phyloP scores from a whole-genome alignment of 2,113 vertebrate species.

The Paradoxurus hermaphroditus region DNA sequence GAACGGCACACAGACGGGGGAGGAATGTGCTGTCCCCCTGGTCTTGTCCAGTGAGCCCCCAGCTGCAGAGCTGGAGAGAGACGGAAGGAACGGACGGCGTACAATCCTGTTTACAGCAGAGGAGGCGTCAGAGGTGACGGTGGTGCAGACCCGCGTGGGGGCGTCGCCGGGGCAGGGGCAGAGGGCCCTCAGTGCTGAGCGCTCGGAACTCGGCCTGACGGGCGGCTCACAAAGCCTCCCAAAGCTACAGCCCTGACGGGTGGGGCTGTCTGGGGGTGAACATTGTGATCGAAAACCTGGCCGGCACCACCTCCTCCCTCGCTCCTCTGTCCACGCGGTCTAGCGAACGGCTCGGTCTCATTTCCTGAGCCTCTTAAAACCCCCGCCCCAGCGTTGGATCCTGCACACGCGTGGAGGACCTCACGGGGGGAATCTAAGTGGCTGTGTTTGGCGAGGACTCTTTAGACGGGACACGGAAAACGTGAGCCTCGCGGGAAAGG shows the following conservation, averaged over 20 bases:
- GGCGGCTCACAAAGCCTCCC: not conserved
- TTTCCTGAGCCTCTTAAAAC: not conserved
- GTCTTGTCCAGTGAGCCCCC: accelerated
- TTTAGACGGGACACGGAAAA: not conserved
- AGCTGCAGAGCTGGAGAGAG: not conserved
- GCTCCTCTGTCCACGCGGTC: not conserved
- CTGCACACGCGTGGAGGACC: not conserved
- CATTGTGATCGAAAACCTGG: not conserved
- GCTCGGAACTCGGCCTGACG: not conserved
- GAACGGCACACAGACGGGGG: accelerated
- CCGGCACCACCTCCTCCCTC: not conserved
- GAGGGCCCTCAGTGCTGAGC: not conserved
- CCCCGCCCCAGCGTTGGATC: not conserved
- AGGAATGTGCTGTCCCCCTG: accelerated
- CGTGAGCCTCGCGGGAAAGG: not conserved
- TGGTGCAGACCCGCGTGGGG: not conserved
- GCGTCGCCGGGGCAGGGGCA: not conserved
- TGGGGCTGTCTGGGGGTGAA: not conserved
- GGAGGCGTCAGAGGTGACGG: not conserved
- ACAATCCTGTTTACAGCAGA: not conserved
- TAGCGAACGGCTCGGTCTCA: not conserved
- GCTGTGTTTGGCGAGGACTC: accelerated
- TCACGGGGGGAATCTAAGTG: not conserved
- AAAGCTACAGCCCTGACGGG: not conserved
- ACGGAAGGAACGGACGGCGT: not conserved